Base-by-base conservation (phyloP, 2,797 vertebrate genomes). In the Mustela erminea region DNA sequence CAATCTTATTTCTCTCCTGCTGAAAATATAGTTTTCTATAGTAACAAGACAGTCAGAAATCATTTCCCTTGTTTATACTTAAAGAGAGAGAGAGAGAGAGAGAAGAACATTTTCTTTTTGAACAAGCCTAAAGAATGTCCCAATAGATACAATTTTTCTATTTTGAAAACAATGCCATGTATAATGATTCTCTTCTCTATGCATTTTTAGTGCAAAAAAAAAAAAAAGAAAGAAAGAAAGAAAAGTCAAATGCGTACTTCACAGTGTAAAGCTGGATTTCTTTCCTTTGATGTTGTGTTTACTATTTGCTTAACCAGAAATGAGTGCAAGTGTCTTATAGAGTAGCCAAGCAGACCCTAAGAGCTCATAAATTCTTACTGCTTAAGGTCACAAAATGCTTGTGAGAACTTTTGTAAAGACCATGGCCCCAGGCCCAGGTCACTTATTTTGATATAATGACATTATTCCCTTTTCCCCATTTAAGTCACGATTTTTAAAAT, bases 1-100 rank as follows among this genome's bases (percentile, higher is more conserved):
- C 4, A 58, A 75, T 95, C 17, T 38, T 15, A 90, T 95, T 95
- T 97, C 64, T 81, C 20, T 92, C 78, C 27, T 84, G 58, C 35
- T 87, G 86, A 92, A 95, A 94, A 96, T 64, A 89, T 17, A 87
- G 75, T 77, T 96, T 96, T n/a, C 32, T 93, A n/a, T 35, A 90
- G 52, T 83, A 97, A 87, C 41, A 87, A 84, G 56, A 21, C 5
- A 74, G 52, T 94, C 52, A 75, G 56, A 94, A 93, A 90, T 85
- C 68, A 93, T 87, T 96, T 90, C 85, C 38, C 52, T 83, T 86
- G 77, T 78, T 96, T 82, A 81, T 96, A 82, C 8, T 74, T 93
- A 27, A 52, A 87, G 86, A 93, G 29, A 70, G 21, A 7, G 49
- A 70, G 21, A 7, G 49, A 43, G 21, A 87, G 25, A 87, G 72